Evolutionary conservation across 1,140 invertebrate species (phyloP), one percentile per base, ranked within the genome.

Genomic region (Nasonia giraulti): DNA sequence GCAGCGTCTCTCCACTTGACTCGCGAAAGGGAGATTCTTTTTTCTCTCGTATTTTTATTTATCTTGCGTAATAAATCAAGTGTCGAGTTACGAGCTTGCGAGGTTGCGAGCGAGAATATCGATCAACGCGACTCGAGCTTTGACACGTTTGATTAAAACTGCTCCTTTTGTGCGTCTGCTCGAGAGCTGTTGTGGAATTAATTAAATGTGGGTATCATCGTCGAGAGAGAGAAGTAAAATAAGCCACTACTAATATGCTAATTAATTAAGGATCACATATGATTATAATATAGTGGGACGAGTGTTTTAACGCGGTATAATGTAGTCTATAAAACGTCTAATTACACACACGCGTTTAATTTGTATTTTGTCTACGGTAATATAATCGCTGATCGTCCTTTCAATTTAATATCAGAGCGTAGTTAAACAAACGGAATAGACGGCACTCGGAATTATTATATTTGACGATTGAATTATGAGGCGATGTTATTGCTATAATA

Each of bases 1-100:
- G 40, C 40, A 44, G 40, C 8, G 40, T 7, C 37, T n/a, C n/a
- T 71, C 23, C 20, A 20, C 31, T 23, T 76, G 40, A 47, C 5
- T n/a, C 40, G 14, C 37, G 37, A 40, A 8, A 40, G 37, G 14
- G 31, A 33, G 17, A 6, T 44, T 47, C 27, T 78, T 17, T n/a
- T 62, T 11, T 33, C n/a, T 66, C n/a, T 20, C 31, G 66, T 20
- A n/a, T 20, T 55, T 66, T n/a, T 44, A 27, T 31, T 50, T n/a
- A 27, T 23, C 76, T 50, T 23, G 10, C n/a, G 47, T 50, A 27
- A 78, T 78, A 62, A 76, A 76, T 76, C 74, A 47, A 76, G 37
- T 76, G 40, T 44, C 76, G 31, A 50, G 47, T 78, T 78, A 11
- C 74, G 5, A 6, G 31, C 73, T 40, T 37, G 33, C 50, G 50